These are phyloP conservation scores for Aphodius granarius DNA, from an alignment of 2,888 invertebrate species.

Conservation along the genomic window DNA sequence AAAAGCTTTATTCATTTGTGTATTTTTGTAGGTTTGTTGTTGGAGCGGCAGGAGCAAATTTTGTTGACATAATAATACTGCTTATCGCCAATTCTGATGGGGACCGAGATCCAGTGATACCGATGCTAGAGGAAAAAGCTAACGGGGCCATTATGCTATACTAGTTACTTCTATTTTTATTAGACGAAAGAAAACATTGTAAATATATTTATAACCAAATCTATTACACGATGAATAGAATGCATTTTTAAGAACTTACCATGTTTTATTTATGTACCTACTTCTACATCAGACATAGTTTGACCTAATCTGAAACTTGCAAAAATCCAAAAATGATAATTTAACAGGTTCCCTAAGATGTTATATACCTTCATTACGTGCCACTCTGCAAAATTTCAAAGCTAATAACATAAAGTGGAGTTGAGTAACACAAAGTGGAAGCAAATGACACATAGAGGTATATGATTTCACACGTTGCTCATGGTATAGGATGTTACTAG, in stretches of 20 bases:
- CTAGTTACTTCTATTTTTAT: conserved; percentile 47
- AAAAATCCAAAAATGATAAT: too few species aligned
- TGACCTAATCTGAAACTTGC: too few species aligned
- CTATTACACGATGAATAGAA: conserved; percentile 28
- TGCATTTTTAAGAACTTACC: conserved; percentile 13
- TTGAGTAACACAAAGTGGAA: too few species aligned
- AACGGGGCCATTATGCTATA: conserved; percentile 86
- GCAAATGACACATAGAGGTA: too few species aligned
- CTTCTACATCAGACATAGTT: conserved; percentile 9
- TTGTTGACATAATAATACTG: conserved; percentile 73
- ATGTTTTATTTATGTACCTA: conserved; percentile 3
- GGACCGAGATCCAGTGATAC: conserved; percentile 66
- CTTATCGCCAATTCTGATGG: conserved; percentile 73
- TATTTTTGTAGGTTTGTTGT: conserved; percentile 67
- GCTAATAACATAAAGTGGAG: too few species aligned
- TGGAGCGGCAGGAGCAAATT: conserved; percentile 68
- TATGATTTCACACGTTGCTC: too few species aligned
- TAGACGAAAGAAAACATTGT: conserved; percentile 17
- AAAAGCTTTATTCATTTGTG: conserved; percentile 6
- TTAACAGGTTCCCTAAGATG: too few species aligned
- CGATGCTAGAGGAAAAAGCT: conserved; percentile 75
- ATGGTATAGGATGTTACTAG: too few species aligned
- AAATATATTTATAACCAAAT: conserved; percentile 16
- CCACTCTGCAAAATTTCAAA: too few species aligned
- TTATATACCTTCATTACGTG: too few species aligned